Conservation (phyloP, 2,113 vertebrate species). For the Ammospiza nelsoni region DNA sequence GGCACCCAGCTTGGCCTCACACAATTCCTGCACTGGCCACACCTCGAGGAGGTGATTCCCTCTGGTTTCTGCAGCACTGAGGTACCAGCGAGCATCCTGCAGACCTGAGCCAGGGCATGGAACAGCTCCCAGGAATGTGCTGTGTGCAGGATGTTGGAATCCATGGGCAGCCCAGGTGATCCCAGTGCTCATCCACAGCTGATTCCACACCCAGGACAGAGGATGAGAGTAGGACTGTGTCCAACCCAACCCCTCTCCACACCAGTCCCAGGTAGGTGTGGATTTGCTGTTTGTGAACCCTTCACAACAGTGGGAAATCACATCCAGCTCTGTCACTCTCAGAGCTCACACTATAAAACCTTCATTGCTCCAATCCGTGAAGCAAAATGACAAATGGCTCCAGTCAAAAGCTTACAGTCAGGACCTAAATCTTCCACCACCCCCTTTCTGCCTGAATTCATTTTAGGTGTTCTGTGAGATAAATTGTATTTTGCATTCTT, state of each 20-base stretch:
- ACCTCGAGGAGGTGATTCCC: not conserved
- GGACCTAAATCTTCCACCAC: conserved; percentile 59
- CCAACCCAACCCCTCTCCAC: not conserved
- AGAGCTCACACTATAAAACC: conserved; percentile 53
- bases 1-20: not conserved
- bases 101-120: not conserved
- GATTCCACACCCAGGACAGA: not conserved
- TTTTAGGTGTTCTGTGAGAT: conserved; percentile 57
- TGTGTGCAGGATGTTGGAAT: rapidly evolving
- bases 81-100: not conserved
- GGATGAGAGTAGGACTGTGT: not conserved
- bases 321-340: conserved; percentile 30
- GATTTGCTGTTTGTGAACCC: not conserved
- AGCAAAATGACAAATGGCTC: conserved; percentile 60
- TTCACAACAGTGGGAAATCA: not conserved
- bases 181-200: not conserved
- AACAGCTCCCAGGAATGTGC: not conserved
- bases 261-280: not conserved
- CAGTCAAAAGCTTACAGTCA: conserved; percentile 62
- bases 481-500: conserved; percentile 63
- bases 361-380: conserved; percentile 23
- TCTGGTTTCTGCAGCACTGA: not conserved
- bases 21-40: not conserved
- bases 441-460: conserved; percentile 42
- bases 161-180: not conserved